Percentiles rank a stretch among this genome's conserved stretches.
Conservation (phyloP, 2,797 vertebrate genomes). For the Limosa lapponica region DNA sequence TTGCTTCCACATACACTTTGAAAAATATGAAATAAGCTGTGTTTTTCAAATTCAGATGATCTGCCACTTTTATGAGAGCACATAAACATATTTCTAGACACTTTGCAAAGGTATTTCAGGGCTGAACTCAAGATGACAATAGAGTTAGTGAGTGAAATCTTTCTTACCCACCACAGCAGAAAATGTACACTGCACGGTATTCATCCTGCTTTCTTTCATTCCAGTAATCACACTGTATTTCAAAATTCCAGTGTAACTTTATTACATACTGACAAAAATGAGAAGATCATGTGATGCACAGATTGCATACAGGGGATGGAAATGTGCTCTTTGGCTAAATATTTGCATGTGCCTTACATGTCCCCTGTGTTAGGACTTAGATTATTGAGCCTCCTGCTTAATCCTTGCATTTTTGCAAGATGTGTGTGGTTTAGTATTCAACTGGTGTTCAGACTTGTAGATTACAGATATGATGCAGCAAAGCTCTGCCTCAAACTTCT, state of each 20-base stretch:
- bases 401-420: background rate
- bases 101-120: slow-evolving; percentile 3
- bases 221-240: background rate
- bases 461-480: background rate
- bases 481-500: slow-evolving; percentile 8
- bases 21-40: background rate
- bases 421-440: background rate
- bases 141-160: background rate
- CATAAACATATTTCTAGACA: slow-evolving; percentile 19
- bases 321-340: slow-evolving; percentile 37
- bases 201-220: slow-evolving; percentile 1
- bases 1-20: background rate
- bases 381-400: background rate
- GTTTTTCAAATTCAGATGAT: slow-evolving; percentile 29
- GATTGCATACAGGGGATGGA: background rate
- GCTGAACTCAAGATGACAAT: slow-evolving; percentile 13
- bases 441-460: background rate
- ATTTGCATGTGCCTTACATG: background rate
- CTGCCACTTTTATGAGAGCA: background rate
- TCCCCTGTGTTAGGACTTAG: background rate
- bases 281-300: background rate
- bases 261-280: background rate
- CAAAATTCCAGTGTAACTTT: slow-evolving; percentile 1
- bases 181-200: background rate
- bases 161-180: background rate